phyloP scores from a whole-genome alignment of 2,888 invertebrate genomes.

The Oscheius myriophilus region DNA sequence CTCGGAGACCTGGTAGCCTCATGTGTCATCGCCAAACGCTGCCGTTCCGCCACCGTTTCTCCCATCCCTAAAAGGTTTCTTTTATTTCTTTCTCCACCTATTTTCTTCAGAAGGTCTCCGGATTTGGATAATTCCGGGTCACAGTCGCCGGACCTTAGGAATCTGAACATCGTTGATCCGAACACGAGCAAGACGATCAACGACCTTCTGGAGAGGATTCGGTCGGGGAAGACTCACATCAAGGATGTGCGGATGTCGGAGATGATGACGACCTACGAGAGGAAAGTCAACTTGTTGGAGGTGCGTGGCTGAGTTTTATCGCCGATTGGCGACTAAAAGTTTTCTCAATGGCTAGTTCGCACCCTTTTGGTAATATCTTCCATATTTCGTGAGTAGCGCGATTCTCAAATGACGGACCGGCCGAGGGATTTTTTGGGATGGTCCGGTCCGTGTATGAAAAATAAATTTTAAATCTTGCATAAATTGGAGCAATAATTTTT shows the following conservation, averaged over 20 bases:
- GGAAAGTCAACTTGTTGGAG: conserved; percentile 52
- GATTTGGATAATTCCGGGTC: conserved; percentile 17
- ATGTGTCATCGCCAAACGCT: conserved; percentile 38
- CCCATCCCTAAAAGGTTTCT: no score
- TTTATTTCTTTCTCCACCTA: background rate
- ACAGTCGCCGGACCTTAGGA: conserved; percentile 1
- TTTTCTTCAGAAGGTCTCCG: conserved; percentile 4
- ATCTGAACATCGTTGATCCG: background rate
- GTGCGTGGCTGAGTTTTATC: no score
- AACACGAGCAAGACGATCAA: conserved; percentile 22
- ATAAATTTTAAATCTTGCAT: no score
- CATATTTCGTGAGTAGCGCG: no score
- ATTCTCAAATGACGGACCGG: no score
- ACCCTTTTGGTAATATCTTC: no score
- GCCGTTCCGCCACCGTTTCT: background rate
- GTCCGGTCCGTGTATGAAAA: no score
- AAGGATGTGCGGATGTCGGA: conserved; percentile 57
- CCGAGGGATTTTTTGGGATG: no score
- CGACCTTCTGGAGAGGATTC: conserved; percentile 35
- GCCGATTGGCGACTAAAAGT: no score
- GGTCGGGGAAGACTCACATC: conserved; percentile 32
- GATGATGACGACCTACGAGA: conserved; percentile 55
- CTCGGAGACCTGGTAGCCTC: conserved; percentile 55
- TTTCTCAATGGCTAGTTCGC: no score
- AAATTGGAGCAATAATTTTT: no score